Percentiles rank a stretch among this genome's conserved stretches.
Evolutionary conservation across 2,888 invertebrate genomes (phyloP).

Genomic region (Laothoe populi): DNA sequence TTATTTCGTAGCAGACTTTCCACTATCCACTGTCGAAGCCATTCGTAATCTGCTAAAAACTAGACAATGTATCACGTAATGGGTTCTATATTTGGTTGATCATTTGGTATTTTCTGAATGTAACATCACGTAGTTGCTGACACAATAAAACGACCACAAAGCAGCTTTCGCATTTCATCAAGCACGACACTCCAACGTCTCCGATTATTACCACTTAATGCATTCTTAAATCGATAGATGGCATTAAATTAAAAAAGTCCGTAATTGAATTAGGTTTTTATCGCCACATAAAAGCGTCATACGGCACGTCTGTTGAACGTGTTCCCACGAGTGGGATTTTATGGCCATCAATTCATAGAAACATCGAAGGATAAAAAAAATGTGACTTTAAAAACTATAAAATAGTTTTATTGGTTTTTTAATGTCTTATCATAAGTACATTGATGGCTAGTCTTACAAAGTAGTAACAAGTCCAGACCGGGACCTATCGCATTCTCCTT

Average conservation of each 20-base stretch:
- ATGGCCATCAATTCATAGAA: background rate
- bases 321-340: background rate
- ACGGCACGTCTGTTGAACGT: background rate
- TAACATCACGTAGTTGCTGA: too few species aligned
- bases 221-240: constrained; percentile 1
- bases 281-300: constrained; percentile 1
- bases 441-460: background rate
- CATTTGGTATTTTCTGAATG: too few species aligned
- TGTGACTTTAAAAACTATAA: background rate
- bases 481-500: background rate
- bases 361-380: background rate
- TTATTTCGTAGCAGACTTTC: too few species aligned
- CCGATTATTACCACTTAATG: constrained; percentile 5
- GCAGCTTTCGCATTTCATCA: background rate
- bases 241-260: constrained; percentile 6
- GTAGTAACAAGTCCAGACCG: background rate
- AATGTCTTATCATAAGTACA: background rate
- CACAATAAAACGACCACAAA: too few species aligned
- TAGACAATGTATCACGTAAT: too few species aligned
- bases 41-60: too few species aligned
- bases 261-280: constrained; percentile 23
- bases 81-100: too few species aligned
- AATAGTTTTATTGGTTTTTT: background rate
- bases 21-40: too few species aligned
- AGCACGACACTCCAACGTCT: background rate